Evolutionary conservation across 2,113 vertebrate species (phyloP), one percentile per base, ranked within the genome.

Genomic region (Ageneiosus marmoratus): DNA sequence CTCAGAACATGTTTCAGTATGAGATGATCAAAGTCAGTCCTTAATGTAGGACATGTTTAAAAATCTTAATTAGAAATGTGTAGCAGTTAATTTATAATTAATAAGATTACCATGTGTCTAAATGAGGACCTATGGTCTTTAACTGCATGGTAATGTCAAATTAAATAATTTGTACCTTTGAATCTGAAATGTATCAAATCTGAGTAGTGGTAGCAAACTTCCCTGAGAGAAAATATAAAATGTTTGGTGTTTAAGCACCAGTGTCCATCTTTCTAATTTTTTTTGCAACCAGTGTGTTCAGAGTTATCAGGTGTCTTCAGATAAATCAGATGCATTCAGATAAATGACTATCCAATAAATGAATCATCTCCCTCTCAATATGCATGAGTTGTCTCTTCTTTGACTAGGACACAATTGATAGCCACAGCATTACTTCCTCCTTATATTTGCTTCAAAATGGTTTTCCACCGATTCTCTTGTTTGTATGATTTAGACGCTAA

Each of bases 1-100:
- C 88, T 91, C 85, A 90, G 91, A 89, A 90, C 90, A 91, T 91
- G 93, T 93, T 92, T 91, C 93, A 94, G 87, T 92, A 86, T 74
- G 32, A 87, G 72, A 85, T 79, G 46, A 81, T 79, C 79, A 50
- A 58, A 58, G 56, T 37, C 13, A 24, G 58, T 80, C 56, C 44
- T 85, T 70, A 32, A 77, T 70, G 67, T 77, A 65, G 86, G 80
- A 37, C 72, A 77, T 79, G 79, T 56, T 81, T 72, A 70, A 60
- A 65, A 79, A 80, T 46, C 73, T 29, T 85, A 80, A 85, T 80
- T 75, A 85, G 83, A 79, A 50, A 78, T 72, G 65, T 60, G 73
- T 82, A 81, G 65, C 81, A 83, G 76, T 50, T 87, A 77, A 77
- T 80, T 81, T 85, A 16, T 80, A 46, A 80, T 85, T 76, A 34